These are phyloP conservation scores for Graptemys geographica DNA, from an alignment of 2,797 vertebrate species.

Conservation along the genomic window DNA sequence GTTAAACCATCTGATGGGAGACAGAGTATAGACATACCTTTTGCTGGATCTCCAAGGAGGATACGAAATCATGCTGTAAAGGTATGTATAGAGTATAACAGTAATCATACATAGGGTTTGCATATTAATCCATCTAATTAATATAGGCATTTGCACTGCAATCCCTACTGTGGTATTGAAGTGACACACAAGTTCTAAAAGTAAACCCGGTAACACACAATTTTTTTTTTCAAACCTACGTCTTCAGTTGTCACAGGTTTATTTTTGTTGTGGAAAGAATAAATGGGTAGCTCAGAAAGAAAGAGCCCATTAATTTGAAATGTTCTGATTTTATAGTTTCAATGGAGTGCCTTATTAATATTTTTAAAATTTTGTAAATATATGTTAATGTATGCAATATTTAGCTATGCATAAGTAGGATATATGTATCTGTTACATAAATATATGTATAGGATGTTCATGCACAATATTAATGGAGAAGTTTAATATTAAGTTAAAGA, in stretches of 20 bases:
- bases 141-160: not conserved
- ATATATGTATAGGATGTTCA: not conserved
- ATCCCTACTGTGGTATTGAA: not conserved
- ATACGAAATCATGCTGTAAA: slow-evolving; percentile 84
- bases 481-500: not conserved
- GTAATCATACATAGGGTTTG: accelerated
- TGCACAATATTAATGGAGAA: not conserved
- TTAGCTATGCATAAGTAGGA: not conserved
- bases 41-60: slow-evolving; percentile 89
- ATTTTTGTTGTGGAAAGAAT: not conserved
- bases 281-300: not conserved
- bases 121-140: not conserved
- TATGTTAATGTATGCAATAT: not conserved
- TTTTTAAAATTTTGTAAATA: not conserved
- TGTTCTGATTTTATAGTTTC: not conserved
- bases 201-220: not conserved
- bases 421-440: not conserved
- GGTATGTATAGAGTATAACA: slow-evolving; percentile 78
- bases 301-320: not conserved
- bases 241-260: not conserved
- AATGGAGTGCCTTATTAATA: not conserved
- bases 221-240: not conserved
- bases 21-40: slow-evolving; percentile 82
- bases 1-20: slow-evolving; percentile 90
- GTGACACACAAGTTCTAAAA: not conserved